Percentiles rank a stretch among this genome's conserved stretches.
These are phyloP conservation scores for Xyrauchen texanus DNA, from an alignment of 2,113 vertebrate species.

Conservation along the genomic window DNA sequence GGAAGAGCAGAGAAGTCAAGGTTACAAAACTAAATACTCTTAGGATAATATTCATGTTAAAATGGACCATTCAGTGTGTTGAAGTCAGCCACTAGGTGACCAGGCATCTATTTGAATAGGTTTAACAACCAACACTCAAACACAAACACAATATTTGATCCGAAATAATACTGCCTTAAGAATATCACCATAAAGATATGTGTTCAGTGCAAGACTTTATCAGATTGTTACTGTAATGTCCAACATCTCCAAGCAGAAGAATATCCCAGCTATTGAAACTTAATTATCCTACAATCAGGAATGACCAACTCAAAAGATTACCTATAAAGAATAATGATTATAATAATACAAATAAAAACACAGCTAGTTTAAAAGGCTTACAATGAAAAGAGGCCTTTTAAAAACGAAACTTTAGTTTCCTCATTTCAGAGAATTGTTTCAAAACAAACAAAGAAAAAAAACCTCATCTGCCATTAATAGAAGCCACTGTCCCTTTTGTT, in stretches of 20 bases:
- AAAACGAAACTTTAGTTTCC: slow-evolving; percentile 38
- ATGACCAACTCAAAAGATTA: slow-evolving; percentile 56
- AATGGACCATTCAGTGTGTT: slow-evolving; percentile 16
- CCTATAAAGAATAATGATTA: slow-evolving; percentile 32
- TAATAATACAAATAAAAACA: slow-evolving; percentile 42
- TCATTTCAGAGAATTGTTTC: slow-evolving; percentile 43
- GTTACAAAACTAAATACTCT: slow-evolving; percentile 53
- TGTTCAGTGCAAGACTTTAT: slow-evolving; percentile 63
- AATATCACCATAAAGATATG: slow-evolving; percentile 55
- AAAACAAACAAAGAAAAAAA: slow-evolving; percentile 19
- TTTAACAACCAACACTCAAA: slow-evolving; percentile 48
- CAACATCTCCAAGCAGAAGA: slow-evolving; percentile 54
- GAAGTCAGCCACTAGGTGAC: slow-evolving; percentile 47
- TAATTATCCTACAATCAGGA: slow-evolving; percentile 59
- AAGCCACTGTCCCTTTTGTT: slow-evolving; percentile 66
- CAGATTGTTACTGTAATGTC: slow-evolving; percentile 56
- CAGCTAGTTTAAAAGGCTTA: slow-evolving; percentile 50
- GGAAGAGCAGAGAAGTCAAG: slow-evolving; percentile 39
- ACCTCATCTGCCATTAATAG: slow-evolving; percentile 56
- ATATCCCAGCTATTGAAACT: slow-evolving; percentile 54
- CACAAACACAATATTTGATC: slow-evolving; percentile 61
- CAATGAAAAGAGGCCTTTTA: slow-evolving; percentile 39
- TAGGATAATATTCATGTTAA: slow-evolving; percentile 34
- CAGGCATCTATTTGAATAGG: slow-evolving; percentile 52
- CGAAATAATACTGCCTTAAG: slow-evolving; percentile 70